These are phyloP conservation scores for Nysson spinosus DNA, from an alignment of 2,888 invertebrate genomes.

Conservation along the genomic window DNA sequence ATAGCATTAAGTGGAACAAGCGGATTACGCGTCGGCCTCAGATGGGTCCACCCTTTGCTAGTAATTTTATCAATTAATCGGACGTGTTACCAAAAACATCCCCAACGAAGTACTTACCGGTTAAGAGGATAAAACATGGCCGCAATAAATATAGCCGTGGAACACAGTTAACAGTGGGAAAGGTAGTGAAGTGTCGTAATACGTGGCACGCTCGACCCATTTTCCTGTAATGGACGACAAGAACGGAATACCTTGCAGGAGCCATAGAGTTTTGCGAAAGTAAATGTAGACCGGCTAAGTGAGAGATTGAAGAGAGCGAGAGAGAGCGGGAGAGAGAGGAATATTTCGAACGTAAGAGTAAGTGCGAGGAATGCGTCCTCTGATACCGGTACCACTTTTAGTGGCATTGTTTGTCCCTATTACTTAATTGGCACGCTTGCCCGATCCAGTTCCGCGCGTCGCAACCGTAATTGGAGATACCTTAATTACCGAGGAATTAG, in stretches of 20 bases:
- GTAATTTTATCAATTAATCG: too few species aligned
- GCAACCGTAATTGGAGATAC: too few species aligned
- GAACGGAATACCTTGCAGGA: constrained; percentile 13
- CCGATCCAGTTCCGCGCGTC: too few species aligned
- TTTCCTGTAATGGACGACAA: constrained; percentile 35
- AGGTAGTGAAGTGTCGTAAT: background rate
- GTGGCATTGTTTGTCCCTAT: constrained; percentile 22
- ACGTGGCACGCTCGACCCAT: constrained; percentile 23
- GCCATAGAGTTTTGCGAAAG: constrained; percentile 29
- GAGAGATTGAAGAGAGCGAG: background rate
- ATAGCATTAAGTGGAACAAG: too few species aligned
- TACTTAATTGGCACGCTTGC: constrained; percentile 35
- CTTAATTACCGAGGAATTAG: too few species aligned
- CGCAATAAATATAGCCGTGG: too few species aligned
- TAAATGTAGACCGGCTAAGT: constrained; percentile 26
- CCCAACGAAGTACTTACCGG: too few species aligned
- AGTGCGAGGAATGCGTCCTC: background rate
- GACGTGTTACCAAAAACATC: too few species aligned
- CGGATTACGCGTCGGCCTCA: too few species aligned
- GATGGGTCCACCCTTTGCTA: too few species aligned
- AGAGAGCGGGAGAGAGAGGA: background rate
- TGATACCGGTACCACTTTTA: background rate
- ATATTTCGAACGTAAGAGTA: background rate
- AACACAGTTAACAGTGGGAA: background rate
- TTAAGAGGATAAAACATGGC: too few species aligned